These are phyloP conservation scores for Squalus acanthias DNA, from an alignment of 2,797 vertebrate genomes.

Conservation along the genomic window DNA sequence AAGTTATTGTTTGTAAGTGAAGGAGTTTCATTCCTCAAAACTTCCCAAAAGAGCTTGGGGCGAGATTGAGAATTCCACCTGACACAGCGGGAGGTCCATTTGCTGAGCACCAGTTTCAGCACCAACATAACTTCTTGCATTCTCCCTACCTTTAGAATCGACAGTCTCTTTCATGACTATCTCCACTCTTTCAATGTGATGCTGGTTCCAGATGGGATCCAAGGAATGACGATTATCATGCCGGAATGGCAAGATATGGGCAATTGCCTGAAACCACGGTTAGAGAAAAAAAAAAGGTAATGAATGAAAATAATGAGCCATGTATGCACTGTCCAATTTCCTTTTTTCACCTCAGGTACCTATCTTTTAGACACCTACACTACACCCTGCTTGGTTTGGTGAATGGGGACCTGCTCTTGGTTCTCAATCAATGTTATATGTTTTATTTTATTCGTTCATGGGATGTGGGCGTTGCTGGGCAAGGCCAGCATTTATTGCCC, in stretches of 20 bases:
- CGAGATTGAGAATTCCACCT: neutral
- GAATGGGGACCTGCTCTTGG: neutral
- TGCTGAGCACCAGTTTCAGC: neutral
- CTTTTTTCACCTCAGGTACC: neutral
- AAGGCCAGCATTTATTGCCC: too few species aligned
- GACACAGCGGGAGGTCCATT: neutral
- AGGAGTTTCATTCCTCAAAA: neutral
- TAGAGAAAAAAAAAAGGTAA: constrained; percentile 28
- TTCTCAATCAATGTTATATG: neutral
- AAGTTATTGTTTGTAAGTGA: too few species aligned
- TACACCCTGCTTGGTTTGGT: neutral
- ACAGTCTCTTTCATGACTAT: constrained; percentile 87
- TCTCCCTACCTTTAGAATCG: constrained; percentile 76
- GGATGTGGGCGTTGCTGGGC: too few species aligned
- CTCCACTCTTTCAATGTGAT: constrained; percentile 85
- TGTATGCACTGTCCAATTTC: neutral
- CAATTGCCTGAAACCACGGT: constrained; percentile 68
- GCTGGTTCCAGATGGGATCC: constrained; percentile 82
- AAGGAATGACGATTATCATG: constrained; percentile 71
- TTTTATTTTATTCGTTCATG: too few species aligned
- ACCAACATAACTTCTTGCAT: neutral
- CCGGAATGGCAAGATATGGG: constrained; percentile 88
- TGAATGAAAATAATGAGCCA: neutral
- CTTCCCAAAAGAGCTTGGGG: too few species aligned
- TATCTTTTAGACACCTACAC: neutral